Evolutionary conservation across 2,888 invertebrate species (phyloP), one percentile per base, ranked within the genome.

Genomic region (Acrobasis repandana): DNA sequence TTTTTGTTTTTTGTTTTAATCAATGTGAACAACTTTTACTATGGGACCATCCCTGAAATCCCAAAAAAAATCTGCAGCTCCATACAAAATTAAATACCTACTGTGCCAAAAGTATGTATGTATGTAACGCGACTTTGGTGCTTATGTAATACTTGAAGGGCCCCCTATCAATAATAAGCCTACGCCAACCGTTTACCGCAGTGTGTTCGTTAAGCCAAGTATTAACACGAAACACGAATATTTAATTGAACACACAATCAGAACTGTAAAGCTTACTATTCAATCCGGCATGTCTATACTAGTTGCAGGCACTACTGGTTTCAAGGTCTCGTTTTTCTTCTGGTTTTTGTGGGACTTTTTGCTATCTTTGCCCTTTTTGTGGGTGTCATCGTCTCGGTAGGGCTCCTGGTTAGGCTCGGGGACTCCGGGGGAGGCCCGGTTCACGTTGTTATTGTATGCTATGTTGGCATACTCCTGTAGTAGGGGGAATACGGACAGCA

Each of bases 391-490:
- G 82, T 83, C 89, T 71, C 88, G 86, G 83, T 88, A 91, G 51
- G 88, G 93, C 79, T 92, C 92, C 75, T 75, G 88, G 76, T 77
- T 84, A 80, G 80, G 90, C 68, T 83, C 93, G 66, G 93, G 79
- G 49, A 82, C 65, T 51, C 78, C 75, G 69, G 77, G 82, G 0
- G 86, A 72, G 34, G 82, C 86, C 20, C 86, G 73, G 34, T 72
- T 85, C 48, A 80, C 78, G 71, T 94, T 96, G 70, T 94, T 95
- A 84, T 95, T 96, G 86, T 99, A 99, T 8, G 98, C 98, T 72
- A 99, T 98, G 88, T 99, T 99, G 18, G 98, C 99, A 85, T 99
- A 99, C 82, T 99, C 98, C 93, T 99, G 98, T 51, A 99, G 93
- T 66, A 98, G 93, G 0, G 99, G 99, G 89, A 98, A 98, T 14